Conservation (phyloP, 2,888 invertebrate species). For the Laothoe populi region DNA sequence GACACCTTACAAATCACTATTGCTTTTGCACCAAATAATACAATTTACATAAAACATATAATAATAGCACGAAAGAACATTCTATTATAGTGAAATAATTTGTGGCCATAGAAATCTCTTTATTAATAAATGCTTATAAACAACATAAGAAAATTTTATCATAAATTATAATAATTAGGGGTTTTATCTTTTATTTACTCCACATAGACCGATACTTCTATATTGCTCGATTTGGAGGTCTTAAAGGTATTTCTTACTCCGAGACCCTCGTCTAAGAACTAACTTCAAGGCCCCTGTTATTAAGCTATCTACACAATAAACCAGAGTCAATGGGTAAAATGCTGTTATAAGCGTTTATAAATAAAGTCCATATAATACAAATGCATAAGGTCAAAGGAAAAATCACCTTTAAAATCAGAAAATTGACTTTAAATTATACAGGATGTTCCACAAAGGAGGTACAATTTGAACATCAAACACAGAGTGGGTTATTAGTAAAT, state of each 20-base stretch:
- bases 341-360: neutral
- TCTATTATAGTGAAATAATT: neutral
- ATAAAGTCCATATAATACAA: neutral
- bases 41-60: conserved; percentile 42
- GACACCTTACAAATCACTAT: conserved; percentile 14
- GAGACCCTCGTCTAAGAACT: no score
- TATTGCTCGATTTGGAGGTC: no score
- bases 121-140: neutral
- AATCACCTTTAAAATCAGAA: no score
- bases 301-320: no score
- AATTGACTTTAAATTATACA: neutral
- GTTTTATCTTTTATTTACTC: no score
- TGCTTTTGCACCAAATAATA: conserved; percentile 39
- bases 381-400: no score
- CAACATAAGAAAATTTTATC: neutral
- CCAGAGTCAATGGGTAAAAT: no score
- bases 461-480: neutral
- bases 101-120: neutral
- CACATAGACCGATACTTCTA: no score
- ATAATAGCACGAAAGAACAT: conserved; percentile 4
- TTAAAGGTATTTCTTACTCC: no score
- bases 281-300: no score
- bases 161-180: no score
- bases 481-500: no score
- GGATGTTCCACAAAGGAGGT: neutral